Conservation (phyloP, 2,888 invertebrate genomes). For the Ormyrus labotus region DNA sequence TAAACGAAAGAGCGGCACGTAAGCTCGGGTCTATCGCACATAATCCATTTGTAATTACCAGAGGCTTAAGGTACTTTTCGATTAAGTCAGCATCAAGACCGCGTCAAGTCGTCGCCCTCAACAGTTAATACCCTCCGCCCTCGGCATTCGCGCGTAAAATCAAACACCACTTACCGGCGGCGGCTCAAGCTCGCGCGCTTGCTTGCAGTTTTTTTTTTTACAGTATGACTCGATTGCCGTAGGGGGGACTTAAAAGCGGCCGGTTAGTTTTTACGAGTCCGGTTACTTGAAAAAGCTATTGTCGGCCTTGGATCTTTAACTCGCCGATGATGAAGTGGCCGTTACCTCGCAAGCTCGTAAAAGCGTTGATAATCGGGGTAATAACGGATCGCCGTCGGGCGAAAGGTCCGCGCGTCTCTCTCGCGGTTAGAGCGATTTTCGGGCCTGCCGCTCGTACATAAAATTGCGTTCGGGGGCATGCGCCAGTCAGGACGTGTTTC, state of each 20-base stretch:
- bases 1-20: too few relatives aligned
- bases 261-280: slow-evolving; percentile 44
- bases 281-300: slow-evolving; percentile 48
- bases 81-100: background rate
- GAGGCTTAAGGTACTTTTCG: background rate
- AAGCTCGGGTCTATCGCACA: background rate
- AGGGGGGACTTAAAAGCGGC: background rate
- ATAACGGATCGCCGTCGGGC: slow-evolving; percentile 34
- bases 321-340: slow-evolving; percentile 53
- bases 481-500: background rate
- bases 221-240: slow-evolving; percentile 10
- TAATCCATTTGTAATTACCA: background rate
- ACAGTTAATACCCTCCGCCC: background rate
- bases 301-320: slow-evolving; percentile 41
- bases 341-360: slow-evolving; percentile 49
- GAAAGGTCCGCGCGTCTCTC: slow-evolving; percentile 22
- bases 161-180: slow-evolving; percentile 4
- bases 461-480: background rate
- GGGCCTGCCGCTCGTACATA: background rate
- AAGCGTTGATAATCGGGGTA: slow-evolving; percentile 36
- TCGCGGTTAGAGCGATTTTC: slow-evolving; percentile 33
- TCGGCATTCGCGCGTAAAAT: background rate
- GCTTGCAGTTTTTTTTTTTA: background rate
- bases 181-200: background rate
- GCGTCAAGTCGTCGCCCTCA: background rate